Evolutionary conservation across 2,113 vertebrate species (phyloP).

Genomic region (Setophaga kirtlandii): DNA sequence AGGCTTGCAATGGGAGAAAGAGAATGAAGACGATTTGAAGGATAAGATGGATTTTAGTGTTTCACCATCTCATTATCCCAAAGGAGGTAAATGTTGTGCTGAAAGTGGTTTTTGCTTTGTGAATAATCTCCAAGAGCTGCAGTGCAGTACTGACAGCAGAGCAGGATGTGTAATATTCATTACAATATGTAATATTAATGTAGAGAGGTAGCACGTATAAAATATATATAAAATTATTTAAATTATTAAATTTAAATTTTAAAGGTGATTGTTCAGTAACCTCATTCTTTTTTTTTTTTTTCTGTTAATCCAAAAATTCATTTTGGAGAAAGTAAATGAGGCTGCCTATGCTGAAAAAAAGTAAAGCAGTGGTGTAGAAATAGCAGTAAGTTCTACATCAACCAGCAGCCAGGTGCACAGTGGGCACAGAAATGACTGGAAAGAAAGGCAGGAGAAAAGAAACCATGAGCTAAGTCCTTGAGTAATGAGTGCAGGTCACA

Average conservation of each 20-base stretch:
- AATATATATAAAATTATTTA: not conserved
- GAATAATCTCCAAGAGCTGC: not conserved
- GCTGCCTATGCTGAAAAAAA: not conserved
- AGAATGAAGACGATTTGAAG: conserved; percentile 94
- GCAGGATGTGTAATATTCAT: not conserved
- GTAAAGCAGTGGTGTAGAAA: not conserved
- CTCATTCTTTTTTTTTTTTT: not conserved
- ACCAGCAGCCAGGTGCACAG: not conserved
- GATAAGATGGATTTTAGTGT: conserved; percentile 92
- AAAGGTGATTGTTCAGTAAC: not conserved
- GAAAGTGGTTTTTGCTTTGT: not conserved
- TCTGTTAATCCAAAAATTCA: not conserved
- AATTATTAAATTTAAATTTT: not conserved
- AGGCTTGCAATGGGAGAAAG: conserved; percentile 92
- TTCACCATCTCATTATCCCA: conserved; percentile 80
- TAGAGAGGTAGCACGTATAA: not conserved
- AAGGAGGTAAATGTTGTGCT: conserved; percentile 76
- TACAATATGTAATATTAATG: not conserved
- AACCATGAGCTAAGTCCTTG: not conserved
- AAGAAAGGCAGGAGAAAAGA: not conserved
- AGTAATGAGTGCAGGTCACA: not conserved
- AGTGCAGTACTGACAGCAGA: not conserved
- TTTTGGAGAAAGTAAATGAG: not conserved
- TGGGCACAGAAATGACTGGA: not conserved
- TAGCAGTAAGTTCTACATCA: not conserved